phyloP scores from a whole-genome alignment of 1,140 invertebrate genomes.

The Macrotrachela quadricornifera region DNA sequence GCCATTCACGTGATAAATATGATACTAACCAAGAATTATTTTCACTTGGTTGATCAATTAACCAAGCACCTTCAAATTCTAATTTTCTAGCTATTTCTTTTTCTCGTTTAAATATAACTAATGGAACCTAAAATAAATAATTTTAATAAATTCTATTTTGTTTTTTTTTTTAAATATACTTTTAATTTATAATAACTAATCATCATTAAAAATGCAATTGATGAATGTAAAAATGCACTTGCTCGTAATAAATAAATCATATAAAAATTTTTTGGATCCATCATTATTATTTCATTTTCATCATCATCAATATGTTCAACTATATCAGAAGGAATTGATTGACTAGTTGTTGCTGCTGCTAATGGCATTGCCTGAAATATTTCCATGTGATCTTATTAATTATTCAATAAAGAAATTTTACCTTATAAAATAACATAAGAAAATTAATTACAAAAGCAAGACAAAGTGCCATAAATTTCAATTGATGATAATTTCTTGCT shows the following conservation, averaged over 20 bases:
- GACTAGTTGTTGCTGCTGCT: no score
- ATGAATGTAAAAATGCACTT: slow-evolving; percentile 62
- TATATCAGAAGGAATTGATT: slow-evolving; percentile 8
- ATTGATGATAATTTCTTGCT: slow-evolving; percentile 90
- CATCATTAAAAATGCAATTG: slow-evolving; percentile 79
- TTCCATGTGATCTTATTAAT: no score
- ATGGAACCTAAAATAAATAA: slow-evolving; percentile 47
- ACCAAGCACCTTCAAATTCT: slow-evolving; percentile 94
- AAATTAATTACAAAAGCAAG: slow-evolving; percentile 95
- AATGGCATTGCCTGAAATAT: no score
- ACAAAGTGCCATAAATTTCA: slow-evolving; percentile 82
- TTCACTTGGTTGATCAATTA: slow-evolving; percentile 78
- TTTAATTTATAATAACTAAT: slow-evolving; percentile 96
- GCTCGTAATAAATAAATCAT: slow-evolving; percentile 66
- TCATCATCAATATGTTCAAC: slow-evolving; percentile 19
- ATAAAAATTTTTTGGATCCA: slow-evolving; percentile 76
- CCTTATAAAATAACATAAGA: slow-evolving; percentile 91
- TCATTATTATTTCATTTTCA: slow-evolving; percentile 68
- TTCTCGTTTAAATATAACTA: slow-evolving; percentile 95
- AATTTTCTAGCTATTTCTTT: slow-evolving; percentile 83
- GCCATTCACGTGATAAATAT: slow-evolving; percentile 72
- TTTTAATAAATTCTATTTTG: neutral
- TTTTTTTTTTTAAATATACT: slow-evolving; percentile 25
- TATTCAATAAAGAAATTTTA: no score
- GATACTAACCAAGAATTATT: slow-evolving; percentile 40